Conservation (phyloP, 2,888 invertebrate genomes). For the Drosophila fungiperda region DNA sequence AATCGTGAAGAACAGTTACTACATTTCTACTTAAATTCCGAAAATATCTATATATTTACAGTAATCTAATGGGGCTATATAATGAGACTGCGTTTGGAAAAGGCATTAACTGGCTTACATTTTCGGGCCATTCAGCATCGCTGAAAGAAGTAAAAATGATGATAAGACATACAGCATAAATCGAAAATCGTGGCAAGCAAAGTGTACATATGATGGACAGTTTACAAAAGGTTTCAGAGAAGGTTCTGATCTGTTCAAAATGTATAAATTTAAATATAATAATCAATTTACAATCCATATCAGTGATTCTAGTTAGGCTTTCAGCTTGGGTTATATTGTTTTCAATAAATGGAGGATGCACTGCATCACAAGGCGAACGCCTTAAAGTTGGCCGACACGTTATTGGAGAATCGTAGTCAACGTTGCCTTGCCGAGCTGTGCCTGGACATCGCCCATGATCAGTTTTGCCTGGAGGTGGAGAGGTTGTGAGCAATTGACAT, state of each 20-base stretch:
- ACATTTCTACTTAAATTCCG: background rate
- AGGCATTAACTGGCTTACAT: conserved; percentile 89
- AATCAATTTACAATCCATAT: background rate
- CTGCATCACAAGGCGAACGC: conserved; percentile 91
- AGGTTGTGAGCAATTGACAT: conserved; percentile 89
- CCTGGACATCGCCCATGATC: conserved; percentile 90
- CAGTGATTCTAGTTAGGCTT: background rate
- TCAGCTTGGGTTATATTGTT: too few species aligned
- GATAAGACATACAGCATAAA: conserved; percentile 85
- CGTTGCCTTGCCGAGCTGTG: conserved; percentile 92
- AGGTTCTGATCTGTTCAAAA: background rate
- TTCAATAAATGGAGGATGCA: conserved; percentile 89
- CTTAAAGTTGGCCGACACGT: conserved; percentile 93
- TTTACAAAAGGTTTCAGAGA: background rate
- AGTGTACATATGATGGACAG: background rate
- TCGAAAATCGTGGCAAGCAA: background rate
- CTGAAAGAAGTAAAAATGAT: conserved; percentile 88
- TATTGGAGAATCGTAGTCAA: conserved; percentile 93
- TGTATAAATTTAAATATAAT: background rate
- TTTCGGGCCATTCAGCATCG: conserved; percentile 88
- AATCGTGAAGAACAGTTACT: background rate
- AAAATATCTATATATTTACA: conserved; percentile 59
- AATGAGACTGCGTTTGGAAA: conserved; percentile 86
- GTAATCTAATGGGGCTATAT: conserved; percentile 89
- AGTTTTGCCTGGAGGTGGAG: conserved; percentile 90